phyloP scores from a whole-genome alignment of 1,140 invertebrate species.

The Panulirus ornatus region DNA sequence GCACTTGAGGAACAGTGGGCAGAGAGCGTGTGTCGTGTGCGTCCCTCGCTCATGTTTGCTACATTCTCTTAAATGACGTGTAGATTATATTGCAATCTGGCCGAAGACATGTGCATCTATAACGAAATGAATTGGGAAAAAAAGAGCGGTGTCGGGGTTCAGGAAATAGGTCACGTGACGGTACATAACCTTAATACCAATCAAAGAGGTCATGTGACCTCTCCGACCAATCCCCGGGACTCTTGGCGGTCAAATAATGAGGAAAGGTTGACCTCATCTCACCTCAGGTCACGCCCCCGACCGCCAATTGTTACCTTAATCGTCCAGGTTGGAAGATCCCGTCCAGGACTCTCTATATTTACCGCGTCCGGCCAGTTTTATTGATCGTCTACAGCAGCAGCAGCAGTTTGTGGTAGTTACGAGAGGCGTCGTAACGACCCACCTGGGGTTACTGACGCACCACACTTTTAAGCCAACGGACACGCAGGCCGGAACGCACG shows the following conservation, averaged over 20 bases:
- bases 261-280: constrained; percentile 1
- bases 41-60: neutral
- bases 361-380: neutral
- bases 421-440: neutral
- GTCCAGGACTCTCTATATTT: neutral
- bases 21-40: too few species aligned
- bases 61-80: neutral
- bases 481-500: constrained; percentile 18
- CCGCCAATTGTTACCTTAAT: constrained; percentile 23
- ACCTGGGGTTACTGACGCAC: neutral
- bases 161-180: constrained; percentile 31
- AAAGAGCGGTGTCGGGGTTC: neutral
- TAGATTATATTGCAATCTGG: neutral
- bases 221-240: neutral
- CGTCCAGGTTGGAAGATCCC: neutral
- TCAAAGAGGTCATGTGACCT: constrained; percentile 25
- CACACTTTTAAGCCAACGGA: neutral
- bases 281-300: constrained; percentile 43
- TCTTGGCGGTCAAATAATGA: neutral
- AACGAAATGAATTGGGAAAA: neutral
- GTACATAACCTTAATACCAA: constrained; percentile 34
- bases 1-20: too few species aligned
- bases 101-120: neutral
- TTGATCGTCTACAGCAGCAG: too few species aligned
- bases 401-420: constrained; percentile 11